Percentiles rank a stretch among this genome's conserved stretches.
phyloP scores from a whole-genome alignment of 2,113 vertebrate genomes.

The Rhabdornis inornatus region DNA sequence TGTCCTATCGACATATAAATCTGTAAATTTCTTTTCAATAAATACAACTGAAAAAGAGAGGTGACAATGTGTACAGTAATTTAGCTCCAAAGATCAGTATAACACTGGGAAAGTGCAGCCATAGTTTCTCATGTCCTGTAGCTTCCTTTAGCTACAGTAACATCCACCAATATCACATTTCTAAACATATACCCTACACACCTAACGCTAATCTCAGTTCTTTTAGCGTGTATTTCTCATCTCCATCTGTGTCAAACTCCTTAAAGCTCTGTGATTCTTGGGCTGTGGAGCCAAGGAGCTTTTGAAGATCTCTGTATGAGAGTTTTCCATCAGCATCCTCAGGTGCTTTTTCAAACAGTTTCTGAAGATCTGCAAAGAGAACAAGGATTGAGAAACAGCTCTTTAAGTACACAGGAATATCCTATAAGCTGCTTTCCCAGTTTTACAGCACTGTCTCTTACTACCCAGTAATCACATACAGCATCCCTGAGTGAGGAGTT shows the following conservation, averaged over 20 bases:
- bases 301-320: constrained; percentile 64
- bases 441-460: not conserved
- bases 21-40: constrained; percentile 51
- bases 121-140: not conserved
- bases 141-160: constrained; percentile 37
- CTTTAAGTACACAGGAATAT: not conserved
- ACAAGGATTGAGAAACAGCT: not conserved
- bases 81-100: constrained; percentile 47
- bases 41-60: constrained; percentile 47
- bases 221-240: constrained; percentile 71
- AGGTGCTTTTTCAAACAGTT: constrained; percentile 63
- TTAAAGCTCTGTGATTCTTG: constrained; percentile 53
- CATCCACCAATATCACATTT: constrained; percentile 12
- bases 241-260: constrained; percentile 69
- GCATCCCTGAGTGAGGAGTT: not conserved
- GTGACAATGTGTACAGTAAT: constrained; percentile 58
- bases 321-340: constrained; percentile 59
- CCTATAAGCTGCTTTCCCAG: not conserved
- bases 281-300: constrained; percentile 46
- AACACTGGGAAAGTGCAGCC: constrained; percentile 42
- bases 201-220: constrained; percentile 73
- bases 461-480: not conserved
- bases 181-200: constrained; percentile 56
- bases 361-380: constrained; percentile 72
- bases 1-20: constrained; percentile 8